Percentiles rank a stretch among this genome's conserved stretches.
phyloP scores from a whole-genome alignment of 2,113 vertebrate genomes.

The Chitala chitala region DNA sequence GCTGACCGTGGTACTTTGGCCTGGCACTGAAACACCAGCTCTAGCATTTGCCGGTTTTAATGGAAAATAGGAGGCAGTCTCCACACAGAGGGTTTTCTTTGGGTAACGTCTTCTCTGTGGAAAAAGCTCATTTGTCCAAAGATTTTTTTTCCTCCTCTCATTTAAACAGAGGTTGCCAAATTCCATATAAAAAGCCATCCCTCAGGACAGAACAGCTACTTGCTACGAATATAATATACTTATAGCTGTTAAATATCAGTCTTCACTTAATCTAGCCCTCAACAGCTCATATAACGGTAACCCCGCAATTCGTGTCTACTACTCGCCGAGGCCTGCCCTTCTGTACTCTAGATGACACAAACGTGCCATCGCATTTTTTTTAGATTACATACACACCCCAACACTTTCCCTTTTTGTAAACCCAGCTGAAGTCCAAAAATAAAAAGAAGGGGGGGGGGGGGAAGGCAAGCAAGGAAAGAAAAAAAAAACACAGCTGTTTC shows the following conservation, averaged over 20 bases:
- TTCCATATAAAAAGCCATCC: slow-evolving; percentile 49
- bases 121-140: slow-evolving; percentile 46
- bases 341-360: slow-evolving; percentile 13
- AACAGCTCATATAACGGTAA: slow-evolving; percentile 18
- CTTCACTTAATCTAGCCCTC: slow-evolving; percentile 33
- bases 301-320: slow-evolving; percentile 1
- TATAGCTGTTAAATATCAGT: slow-evolving; percentile 36
- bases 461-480: slow-evolving; percentile 36
- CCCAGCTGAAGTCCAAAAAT: slow-evolving; percentile 18
- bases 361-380: neutral
- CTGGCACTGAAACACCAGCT: slow-evolving; percentile 44
- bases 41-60: slow-evolving; percentile 38
- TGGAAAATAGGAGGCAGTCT: slow-evolving; percentile 58
- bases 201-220: slow-evolving; percentile 36
- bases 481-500: slow-evolving; percentile 42
- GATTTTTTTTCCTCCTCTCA: slow-evolving; percentile 38
- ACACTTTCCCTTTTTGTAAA: slow-evolving; percentile 16
- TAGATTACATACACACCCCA: slow-evolving; percentile 14
- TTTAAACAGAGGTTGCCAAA: slow-evolving; percentile 45
- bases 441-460: slow-evolving; percentile 16
- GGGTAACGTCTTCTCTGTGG: slow-evolving; percentile 51
- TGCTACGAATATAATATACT: slow-evolving; percentile 37
- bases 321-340: neutral
- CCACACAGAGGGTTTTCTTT: slow-evolving; percentile 53
- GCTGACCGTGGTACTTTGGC: slow-evolving; percentile 14